These are phyloP conservation scores for Drosophila bocki DNA, from an alignment of 1,140 invertebrate genomes.

Conservation along the genomic window DNA sequence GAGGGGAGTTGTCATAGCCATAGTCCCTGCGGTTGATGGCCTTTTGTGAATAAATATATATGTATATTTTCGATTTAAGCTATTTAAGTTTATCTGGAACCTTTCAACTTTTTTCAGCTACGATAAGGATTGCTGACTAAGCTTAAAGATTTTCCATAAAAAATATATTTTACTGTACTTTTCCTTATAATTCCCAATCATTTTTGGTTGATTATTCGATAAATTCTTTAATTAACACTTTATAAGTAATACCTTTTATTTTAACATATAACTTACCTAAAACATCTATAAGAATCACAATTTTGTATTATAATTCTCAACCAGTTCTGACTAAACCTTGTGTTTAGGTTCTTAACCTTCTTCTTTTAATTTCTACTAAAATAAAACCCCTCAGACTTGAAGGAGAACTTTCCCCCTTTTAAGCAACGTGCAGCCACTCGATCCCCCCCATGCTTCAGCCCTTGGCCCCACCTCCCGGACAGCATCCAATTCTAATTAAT, in stretches of 20 bases:
- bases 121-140: not conserved
- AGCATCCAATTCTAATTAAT: slow-evolving; percentile 55
- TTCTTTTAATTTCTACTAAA: not conserved
- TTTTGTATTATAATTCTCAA: not conserved
- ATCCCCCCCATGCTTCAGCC: too few species aligned
- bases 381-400: not conserved
- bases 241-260: not conserved
- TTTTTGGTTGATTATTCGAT: not conserved
- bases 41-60: slow-evolving; percentile 4
- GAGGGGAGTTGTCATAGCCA: not conserved
- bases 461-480: not conserved
- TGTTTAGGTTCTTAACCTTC: too few species aligned
- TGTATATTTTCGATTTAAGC: slow-evolving; percentile 6
- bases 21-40: slow-evolving; percentile 9
- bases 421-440: not conserved
- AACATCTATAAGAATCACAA: not conserved
- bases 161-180: too few species aligned
- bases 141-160: not conserved
- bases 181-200: not conserved
- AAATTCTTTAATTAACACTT: not conserved
- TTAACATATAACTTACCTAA: not conserved
- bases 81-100: not conserved
- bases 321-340: not conserved
- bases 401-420: not conserved
- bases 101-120: not conserved